phyloP scores from a whole-genome alignment of 2,113 vertebrate genomes.

The Thamnaconus septentrionalis region DNA sequence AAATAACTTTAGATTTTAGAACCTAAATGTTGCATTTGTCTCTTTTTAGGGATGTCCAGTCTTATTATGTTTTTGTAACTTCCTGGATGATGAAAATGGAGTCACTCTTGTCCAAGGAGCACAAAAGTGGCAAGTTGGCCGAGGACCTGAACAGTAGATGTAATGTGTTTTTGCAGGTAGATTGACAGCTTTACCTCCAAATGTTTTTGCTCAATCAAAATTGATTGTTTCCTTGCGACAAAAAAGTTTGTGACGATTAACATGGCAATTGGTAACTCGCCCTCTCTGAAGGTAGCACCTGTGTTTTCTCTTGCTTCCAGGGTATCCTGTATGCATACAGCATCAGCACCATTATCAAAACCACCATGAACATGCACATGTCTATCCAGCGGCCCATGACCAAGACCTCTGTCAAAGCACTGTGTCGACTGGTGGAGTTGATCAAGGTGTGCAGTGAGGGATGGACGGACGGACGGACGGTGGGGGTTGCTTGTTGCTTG shows the following conservation, averaged over 20 bases:
- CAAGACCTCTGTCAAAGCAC: constrained; percentile 94
- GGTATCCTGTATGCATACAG: constrained; percentile 95
- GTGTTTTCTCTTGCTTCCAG: constrained; percentile 66
- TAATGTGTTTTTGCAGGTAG: constrained; percentile 95
- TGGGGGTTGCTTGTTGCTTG: background rate
- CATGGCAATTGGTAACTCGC: background rate
- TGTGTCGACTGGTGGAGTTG: constrained; percentile 92
- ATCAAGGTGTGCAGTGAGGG: constrained; percentile 81
- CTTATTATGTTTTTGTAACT: constrained; percentile 96
- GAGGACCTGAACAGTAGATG: constrained; percentile 93
- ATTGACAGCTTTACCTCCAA: no score
- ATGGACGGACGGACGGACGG: background rate
- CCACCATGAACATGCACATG: constrained; percentile 98
- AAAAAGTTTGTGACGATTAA: no score
- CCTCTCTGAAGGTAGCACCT: background rate
- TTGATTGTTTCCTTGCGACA: no score
- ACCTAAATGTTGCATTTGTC: background rate
- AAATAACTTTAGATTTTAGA: background rate
- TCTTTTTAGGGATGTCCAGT: constrained; percentile 90
- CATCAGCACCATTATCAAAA: constrained; percentile 94
- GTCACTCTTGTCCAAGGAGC: constrained; percentile 90
- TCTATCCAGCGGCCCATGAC: constrained; percentile 98
- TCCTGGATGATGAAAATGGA: constrained; percentile 99
- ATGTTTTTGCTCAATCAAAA: background rate
- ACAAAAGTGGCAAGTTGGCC: constrained; percentile 84